Conservation (phyloP, 2,113 vertebrate species). For the Neotragus moschatus region DNA sequence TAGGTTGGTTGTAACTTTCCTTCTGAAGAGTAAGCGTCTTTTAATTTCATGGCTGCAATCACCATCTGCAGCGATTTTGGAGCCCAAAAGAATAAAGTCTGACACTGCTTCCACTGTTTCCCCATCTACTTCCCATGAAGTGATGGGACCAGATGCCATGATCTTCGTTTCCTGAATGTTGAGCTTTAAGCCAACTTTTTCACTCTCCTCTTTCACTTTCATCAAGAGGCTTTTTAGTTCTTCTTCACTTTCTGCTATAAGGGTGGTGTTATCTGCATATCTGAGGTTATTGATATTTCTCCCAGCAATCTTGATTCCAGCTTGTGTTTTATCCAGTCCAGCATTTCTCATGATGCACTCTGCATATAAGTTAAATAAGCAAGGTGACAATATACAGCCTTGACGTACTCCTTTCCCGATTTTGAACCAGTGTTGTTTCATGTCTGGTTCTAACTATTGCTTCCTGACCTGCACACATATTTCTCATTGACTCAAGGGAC, state of each 20-base stretch:
- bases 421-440: background rate
- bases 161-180: background rate
- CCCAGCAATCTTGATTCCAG: accelerated
- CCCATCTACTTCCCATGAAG: background rate
- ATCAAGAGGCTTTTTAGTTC: background rate
- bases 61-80: background rate
- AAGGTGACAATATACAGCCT: background rate
- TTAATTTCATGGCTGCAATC: background rate
- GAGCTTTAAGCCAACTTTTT: background rate
- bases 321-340: background rate
- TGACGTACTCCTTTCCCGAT: background rate
- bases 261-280: background rate
- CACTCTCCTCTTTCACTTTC: background rate
- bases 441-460: background rate
- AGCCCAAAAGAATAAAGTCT: accelerated
- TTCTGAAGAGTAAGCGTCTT: background rate
- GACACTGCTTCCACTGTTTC: background rate
- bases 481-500: background rate
- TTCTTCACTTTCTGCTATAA: background rate
- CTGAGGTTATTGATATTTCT: background rate
- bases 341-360: background rate
- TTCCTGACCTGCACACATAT: background rate
- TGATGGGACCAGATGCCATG: background rate
- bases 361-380: background rate
- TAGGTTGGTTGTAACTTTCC: background rate